Percentiles rank a stretch among this genome's conserved stretches.
Evolutionary conservation across 1,140 invertebrate species (phyloP).

Genomic region (Carposina sasakii): DNA sequence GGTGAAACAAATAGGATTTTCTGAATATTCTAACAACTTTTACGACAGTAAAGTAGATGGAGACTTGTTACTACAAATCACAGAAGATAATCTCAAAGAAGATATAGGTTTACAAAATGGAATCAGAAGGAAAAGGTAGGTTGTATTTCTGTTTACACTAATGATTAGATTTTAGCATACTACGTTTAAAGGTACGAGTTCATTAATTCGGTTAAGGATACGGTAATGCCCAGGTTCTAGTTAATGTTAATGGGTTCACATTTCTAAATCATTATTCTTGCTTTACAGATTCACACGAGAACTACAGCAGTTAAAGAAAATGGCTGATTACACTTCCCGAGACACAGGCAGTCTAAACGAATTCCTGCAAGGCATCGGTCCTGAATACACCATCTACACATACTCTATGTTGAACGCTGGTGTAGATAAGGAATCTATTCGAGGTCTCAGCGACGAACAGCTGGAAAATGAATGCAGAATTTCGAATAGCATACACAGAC

Average conservation of each 20-base stretch:
- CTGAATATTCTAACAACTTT: slow-evolving; percentile 87
- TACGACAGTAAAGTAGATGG: slow-evolving; percentile 95
- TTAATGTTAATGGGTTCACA: too few relatives aligned
- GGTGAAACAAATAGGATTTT: slow-evolving; percentile 98
- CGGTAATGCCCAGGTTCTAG: too few relatives aligned
- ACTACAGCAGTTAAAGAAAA: slow-evolving; percentile 94
- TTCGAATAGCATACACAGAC: slow-evolving; percentile 93
- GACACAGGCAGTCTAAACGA: slow-evolving; percentile 93
- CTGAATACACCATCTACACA: slow-evolving; percentile 96
- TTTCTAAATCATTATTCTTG: slow-evolving; percentile 11
- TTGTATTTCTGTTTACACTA: too few relatives aligned
- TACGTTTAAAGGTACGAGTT: too few relatives aligned
- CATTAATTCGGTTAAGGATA: too few relatives aligned
- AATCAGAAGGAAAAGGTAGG: slow-evolving; percentile 88
- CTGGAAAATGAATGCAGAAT: slow-evolving; percentile 92
- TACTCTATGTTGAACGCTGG: slow-evolving; percentile 97
- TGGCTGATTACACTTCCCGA: slow-evolving; percentile 97
- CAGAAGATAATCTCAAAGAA: slow-evolving; percentile 91
- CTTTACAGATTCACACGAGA: slow-evolving; percentile 91
- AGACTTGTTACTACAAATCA: slow-evolving; percentile 95
- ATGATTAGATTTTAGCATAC: too few relatives aligned
- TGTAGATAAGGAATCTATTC: slow-evolving; percentile 89
- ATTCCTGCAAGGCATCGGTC: slow-evolving; percentile 89
- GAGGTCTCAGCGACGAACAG: slow-evolving; percentile 91
- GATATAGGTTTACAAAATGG: slow-evolving; percentile 96